Evolutionary conservation across 2,113 vertebrate species (phyloP), one percentile per base, ranked within the genome.

Genomic region (Xenopus laevis): DNA sequence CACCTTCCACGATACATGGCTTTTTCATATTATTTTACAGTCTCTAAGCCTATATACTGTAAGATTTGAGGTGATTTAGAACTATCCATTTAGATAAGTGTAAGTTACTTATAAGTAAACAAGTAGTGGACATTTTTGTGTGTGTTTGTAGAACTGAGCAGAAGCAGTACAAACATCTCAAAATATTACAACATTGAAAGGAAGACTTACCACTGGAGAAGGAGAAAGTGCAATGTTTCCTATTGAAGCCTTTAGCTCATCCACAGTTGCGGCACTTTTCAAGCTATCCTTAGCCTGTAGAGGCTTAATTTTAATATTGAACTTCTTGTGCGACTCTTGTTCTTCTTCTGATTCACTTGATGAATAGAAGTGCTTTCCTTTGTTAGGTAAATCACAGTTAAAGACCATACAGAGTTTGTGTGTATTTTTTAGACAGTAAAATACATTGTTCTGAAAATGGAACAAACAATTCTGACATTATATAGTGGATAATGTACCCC

Each of bases 271-370:
- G 0, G 92, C 84, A 4, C 90, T 93, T 83, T 90, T 93, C 78
- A 91, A 87, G 10, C 87, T 86, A 64, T 96, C 95, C 64, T 96
- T 89, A 8, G 93, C 88, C 58, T 92, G 92, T 81, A 99, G 81
- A 0, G 96, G 97, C 68, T 98, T 97, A 87, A 99, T 99, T 87
- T 93, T 96, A 66, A 99, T 97, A 82, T 96, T 97, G 86, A 98
- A 98, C 78, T 96, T 99, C 86, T 92, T 95, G 81, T 91, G 94
- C 0, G 91, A 93, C 80, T 98, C 96, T 78, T 98, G 95, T 40
- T 99, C 97, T 23, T 97, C 95, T 81, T 99, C 97, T 0, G 97
- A 98, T 60, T 99, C 97, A 1, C 96, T 99, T 0, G 97, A 99
- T 71, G 97, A 98, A 88, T 94, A 97, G 84, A 96, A 95, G 79